Base-by-base conservation (phyloP, 2,888 invertebrate species). In the Drosophila differens region DNA sequence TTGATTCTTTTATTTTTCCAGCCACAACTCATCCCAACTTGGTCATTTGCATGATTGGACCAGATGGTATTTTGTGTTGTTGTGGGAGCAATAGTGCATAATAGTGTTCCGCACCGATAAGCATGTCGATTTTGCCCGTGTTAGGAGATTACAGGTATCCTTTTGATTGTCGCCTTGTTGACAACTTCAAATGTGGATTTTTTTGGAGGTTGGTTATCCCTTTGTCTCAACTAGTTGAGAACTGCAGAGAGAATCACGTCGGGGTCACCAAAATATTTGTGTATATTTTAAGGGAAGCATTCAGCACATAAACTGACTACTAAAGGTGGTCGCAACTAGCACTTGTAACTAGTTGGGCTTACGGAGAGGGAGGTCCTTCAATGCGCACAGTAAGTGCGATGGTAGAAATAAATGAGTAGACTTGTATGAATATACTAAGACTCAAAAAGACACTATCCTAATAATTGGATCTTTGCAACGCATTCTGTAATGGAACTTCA, bases 11-110 rank as follows among this genome's bases (percentile, higher is more conserved):
- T n/a, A 41, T n/a, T n/a, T 41, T 41, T n/a, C 41, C 41, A n/a
- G n/a, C 41, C 4, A 41, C 41, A 19, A n/a, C 41, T n/a, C 41
- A 41, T 41, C 41, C 12, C 12, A 33, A 33, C 12, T n/a, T 41
- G 10, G 41, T 41, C n/a, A n/a, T 41, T 41, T 41, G 41, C 41
- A 41, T n/a, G n/a, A 41, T 41, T n/a, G 41, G n/a, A 41, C n/a
- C 41, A 41, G 10, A 41, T 10, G n/a, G n/a, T n/a, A 41, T 41
- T n/a, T n/a, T 41, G 41, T 41, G n/a, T 41, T n/a, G 41, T 41
- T 41, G 41, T n/a, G 41, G 41, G 41, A 41, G n/a, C 41, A n/a
- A 41, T 12, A 33, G 12, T 33, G 33, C 14, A 6, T 37, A 37
- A 16, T 37, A 37, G 5, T 37, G 37, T 16, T 37, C 16, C 37